These are phyloP conservation scores for Actenoides lindsayi DNA, from an alignment of 2,113 vertebrate genomes.

Conservation along the genomic window DNA sequence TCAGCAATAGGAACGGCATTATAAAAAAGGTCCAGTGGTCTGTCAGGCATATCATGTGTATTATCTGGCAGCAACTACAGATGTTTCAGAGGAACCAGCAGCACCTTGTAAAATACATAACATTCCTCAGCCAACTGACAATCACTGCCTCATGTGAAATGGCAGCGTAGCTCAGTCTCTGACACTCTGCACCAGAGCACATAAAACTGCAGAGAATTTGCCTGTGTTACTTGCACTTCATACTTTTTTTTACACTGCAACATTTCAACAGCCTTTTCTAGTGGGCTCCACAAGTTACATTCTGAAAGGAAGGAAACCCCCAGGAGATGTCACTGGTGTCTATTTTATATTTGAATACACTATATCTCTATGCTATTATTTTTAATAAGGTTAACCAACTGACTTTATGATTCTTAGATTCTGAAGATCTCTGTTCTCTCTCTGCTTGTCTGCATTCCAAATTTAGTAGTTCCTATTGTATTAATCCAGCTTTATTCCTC, in stretches of 20 bases:
- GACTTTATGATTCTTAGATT: background rate
- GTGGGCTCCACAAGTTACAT: background rate
- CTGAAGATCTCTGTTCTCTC: background rate
- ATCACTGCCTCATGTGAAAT: background rate
- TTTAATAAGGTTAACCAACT: background rate
- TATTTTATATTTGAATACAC: background rate
- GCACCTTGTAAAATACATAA: background rate
- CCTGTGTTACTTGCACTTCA: background rate
- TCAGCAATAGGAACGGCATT: background rate
- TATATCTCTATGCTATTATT: background rate
- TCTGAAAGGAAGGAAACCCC: background rate
- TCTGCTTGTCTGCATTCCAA: background rate
- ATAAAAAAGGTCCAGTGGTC: background rate
- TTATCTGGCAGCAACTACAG: background rate
- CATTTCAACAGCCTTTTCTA: background rate
- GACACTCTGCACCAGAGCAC: background rate
- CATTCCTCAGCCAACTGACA: background rate
- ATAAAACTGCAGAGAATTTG: background rate
- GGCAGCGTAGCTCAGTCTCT: background rate
- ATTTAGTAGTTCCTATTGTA: background rate
- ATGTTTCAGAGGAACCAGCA: background rate
- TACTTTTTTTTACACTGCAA: background rate
- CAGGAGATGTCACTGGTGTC: background rate
- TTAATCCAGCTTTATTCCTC: background rate
- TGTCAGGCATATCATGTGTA: background rate